phyloP scores from a whole-genome alignment of 1,140 invertebrate genomes.

The Monomorium pharaonis region DNA sequence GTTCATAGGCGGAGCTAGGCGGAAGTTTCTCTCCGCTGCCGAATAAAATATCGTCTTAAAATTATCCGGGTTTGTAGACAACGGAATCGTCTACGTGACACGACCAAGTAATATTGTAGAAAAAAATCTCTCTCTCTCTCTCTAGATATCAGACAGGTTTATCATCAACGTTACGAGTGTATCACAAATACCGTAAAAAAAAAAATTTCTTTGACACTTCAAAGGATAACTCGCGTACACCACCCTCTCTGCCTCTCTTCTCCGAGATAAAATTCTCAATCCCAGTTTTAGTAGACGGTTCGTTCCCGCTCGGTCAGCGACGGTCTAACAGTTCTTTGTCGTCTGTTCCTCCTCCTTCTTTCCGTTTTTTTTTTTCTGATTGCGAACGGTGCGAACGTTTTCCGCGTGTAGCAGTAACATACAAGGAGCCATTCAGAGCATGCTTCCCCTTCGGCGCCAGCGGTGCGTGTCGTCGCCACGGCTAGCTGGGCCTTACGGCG shows the following conservation, averaged over 20 bases:
- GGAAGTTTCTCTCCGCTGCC: background rate
- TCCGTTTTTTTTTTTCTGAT: constrained; percentile 14
- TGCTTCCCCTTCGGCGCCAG: constrained; percentile 48
- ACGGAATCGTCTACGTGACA: background rate
- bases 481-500: constrained; percentile 20
- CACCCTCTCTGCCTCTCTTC: too few relatives aligned
- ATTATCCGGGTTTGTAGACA: background rate
- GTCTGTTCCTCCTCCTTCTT: constrained; percentile 17
- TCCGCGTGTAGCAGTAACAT: background rate
- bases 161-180: background rate
- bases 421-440: constrained; percentile 60
- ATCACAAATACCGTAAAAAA: background rate
- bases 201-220: background rate
- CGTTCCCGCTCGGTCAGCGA: constrained; percentile 30
- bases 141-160: background rate
- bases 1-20: background rate
- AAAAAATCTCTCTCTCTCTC: background rate
- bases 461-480: constrained; percentile 30
- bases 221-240: background rate
- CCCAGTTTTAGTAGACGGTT: background rate
- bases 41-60: constrained; percentile 3
- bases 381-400: background rate
- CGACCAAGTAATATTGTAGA: background rate
- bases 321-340: constrained; percentile 54
- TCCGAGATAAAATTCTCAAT: constrained; percentile 10